phyloP scores from a whole-genome alignment of 2,888 invertebrate species.

The Apodemia zela region DNA sequence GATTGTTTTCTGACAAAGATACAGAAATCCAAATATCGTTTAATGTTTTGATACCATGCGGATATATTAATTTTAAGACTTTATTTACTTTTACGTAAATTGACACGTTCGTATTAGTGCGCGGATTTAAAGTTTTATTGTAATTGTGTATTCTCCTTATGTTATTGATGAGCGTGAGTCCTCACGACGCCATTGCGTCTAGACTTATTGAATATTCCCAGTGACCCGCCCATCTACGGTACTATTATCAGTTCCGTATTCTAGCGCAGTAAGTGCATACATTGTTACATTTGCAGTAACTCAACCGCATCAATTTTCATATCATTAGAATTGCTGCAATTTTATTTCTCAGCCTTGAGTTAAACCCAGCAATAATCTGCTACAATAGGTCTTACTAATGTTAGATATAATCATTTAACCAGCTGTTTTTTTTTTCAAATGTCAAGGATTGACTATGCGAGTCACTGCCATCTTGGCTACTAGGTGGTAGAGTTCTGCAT shows the following conservation, averaged over 20 bases:
- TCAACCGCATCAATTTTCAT: constrained; percentile 5
- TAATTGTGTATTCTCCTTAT: too few species aligned
- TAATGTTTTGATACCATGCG: too few species aligned
- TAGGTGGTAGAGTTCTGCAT: too few species aligned
- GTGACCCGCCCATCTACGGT: constrained; percentile 36
- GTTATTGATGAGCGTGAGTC: constrained; percentile 45
- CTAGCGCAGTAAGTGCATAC: constrained; percentile 22
- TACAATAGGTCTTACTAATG: neutral
- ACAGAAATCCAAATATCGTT: too few species aligned
- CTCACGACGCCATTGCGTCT: constrained; percentile 56
- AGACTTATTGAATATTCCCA: constrained; percentile 47
- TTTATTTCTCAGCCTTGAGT: neutral
- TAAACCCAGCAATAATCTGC: neutral
- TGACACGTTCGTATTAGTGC: too few species aligned
- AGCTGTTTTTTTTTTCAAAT: too few species aligned
- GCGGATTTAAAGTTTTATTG: too few species aligned
- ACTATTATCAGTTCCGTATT: constrained; percentile 31
- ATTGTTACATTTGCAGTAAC: constrained; percentile 22
- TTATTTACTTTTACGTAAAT: too few species aligned
- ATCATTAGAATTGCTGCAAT: constrained; percentile 1
- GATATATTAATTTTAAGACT: too few species aligned
- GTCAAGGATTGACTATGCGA: too few species aligned
- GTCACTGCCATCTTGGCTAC: too few species aligned
- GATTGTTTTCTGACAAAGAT: too few species aligned
- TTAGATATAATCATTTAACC: neutral